Percentiles rank a stretch among this genome's conserved stretches.
Conservation (phyloP, 2,888 invertebrate species). For the Ennomos erosarius region DNA sequence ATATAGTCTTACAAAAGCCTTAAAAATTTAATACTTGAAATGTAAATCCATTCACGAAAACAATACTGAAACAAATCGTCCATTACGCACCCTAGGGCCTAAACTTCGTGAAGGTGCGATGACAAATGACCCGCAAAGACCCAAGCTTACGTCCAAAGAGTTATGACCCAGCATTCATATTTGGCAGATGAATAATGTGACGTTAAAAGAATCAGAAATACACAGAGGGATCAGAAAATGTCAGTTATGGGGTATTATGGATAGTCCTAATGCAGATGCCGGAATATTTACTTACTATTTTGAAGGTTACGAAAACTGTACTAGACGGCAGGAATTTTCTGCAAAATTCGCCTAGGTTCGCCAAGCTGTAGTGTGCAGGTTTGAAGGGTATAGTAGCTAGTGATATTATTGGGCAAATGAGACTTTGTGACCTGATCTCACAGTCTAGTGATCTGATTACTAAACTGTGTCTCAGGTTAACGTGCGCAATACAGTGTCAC, state of each 20-base stretch:
- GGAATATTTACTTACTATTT: slow-evolving; percentile 6
- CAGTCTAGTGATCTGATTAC: too few relatives aligned
- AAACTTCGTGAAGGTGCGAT: slow-evolving; percentile 49
- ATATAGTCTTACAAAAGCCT: too few relatives aligned
- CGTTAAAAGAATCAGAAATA: slow-evolving; percentile 53
- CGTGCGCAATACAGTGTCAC: too few relatives aligned
- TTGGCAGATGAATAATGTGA: slow-evolving; percentile 61
- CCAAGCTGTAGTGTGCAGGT: too few relatives aligned
- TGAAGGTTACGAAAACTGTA: neutral
- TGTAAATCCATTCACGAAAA: slow-evolving; percentile 36
- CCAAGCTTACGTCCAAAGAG: slow-evolving; percentile 59
- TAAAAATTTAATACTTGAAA: slow-evolving; percentile 14
- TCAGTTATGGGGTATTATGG: slow-evolving; percentile 32
- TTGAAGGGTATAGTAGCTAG: too few relatives aligned
- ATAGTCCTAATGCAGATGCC: slow-evolving; percentile 21
- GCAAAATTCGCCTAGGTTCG: too few relatives aligned
- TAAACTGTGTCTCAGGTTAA: too few relatives aligned
- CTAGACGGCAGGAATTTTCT: too few relatives aligned
- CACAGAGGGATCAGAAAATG: slow-evolving; percentile 45
- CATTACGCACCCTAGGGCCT: slow-evolving; percentile 35
- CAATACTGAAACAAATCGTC: slow-evolving; percentile 49
- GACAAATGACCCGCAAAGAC: slow-evolving; percentile 56
- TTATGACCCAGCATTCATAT: slow-evolving; percentile 57
- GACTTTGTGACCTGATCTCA: too few relatives aligned
- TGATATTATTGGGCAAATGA: too few relatives aligned